Conservation (phyloP, 2,113 vertebrate species). For the Bostrychus sinensis region DNA sequence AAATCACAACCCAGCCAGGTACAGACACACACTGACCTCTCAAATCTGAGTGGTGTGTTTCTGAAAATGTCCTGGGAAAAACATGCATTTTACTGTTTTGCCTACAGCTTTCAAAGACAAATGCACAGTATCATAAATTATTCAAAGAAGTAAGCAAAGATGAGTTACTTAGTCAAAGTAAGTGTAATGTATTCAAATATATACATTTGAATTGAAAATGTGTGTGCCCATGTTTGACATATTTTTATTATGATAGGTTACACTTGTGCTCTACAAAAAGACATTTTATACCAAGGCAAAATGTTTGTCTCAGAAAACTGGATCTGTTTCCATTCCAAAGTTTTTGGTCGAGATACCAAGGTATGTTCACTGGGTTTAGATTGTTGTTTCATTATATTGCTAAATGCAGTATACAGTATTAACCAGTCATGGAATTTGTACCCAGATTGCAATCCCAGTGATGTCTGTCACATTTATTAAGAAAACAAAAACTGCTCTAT, state of each 20-base stretch:
- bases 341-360: slow-evolving; percentile 97
- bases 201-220: background rate
- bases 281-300: slow-evolving; percentile 94
- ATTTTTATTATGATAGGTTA: slow-evolving; percentile 81
- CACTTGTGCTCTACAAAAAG: slow-evolving; percentile 95
- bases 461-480: slow-evolving; percentile 88
- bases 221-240: background rate
- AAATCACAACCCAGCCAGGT: slow-evolving; percentile 70
- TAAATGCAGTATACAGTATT: background rate
- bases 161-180: slow-evolving; percentile 91
- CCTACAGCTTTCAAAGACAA: slow-evolving; percentile 87
- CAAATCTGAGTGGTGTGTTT: too few species aligned
- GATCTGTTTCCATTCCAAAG: slow-evolving; percentile 98
- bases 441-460: slow-evolving; percentile 91
- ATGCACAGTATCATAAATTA: slow-evolving; percentile 92
- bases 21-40: background rate
- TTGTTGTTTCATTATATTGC: background rate
- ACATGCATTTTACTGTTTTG: background rate
- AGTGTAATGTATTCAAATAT: slow-evolving; percentile 59
- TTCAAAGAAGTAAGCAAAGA: slow-evolving; percentile 89
- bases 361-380: slow-evolving; percentile 60
- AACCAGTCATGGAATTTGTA: background rate
- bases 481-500: slow-evolving; percentile 92
- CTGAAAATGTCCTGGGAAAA: too few species aligned
- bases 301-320: slow-evolving; percentile 95